Evolutionary conservation across 2,797 vertebrate genomes (phyloP), one percentile per base, ranked within the genome.

Genomic region (Pseudochaenichthys georgianus): DNA sequence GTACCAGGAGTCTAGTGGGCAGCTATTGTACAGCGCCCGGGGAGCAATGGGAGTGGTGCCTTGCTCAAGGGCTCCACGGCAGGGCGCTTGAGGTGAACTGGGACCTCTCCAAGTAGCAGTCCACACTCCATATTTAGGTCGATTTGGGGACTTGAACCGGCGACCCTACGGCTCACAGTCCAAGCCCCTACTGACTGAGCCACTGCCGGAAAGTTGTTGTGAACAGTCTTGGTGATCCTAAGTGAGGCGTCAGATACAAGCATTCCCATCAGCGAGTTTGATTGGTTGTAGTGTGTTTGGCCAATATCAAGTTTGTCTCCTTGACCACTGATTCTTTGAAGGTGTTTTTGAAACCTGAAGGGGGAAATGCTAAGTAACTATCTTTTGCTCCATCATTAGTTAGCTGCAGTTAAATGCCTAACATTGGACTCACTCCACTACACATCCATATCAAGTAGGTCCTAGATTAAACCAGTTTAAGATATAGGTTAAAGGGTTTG

Each of bases 281-380:
- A 58, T 53, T 53, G 17, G 9, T 15, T 46, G 16, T 42, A 50
- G 15, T 28, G 16, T 42, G 8, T 28, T 52, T 52, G 17, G 51
- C 31, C 38, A 16, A 42, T 38, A 21, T 9, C 19, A 51, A 50
- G 38, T 59, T 42, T 51, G 41, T 47, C 54, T 75, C 48, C 61
- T 23, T 55, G 21, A 38, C 34, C 34, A 38, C 34, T 38, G 34
- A 38, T 38, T 38, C 34, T 38, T 38, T 60, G 43, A 62, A n/a
- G 34, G 45, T 64, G 68, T 83, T 62, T 28, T 65, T 70, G 63
- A 84, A 38, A 67, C 17, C 13, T 38, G 28, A 70, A 51, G 11
- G n/a, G 46, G 41, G 21, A 69, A 23, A 13, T 28, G 16, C 38
- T 4, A 72, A 34, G 28, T 46, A 52, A 31, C 47, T 28, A 21